Conservation (phyloP, 2,113 vertebrate species). For the Bettongia penicillata region DNA sequence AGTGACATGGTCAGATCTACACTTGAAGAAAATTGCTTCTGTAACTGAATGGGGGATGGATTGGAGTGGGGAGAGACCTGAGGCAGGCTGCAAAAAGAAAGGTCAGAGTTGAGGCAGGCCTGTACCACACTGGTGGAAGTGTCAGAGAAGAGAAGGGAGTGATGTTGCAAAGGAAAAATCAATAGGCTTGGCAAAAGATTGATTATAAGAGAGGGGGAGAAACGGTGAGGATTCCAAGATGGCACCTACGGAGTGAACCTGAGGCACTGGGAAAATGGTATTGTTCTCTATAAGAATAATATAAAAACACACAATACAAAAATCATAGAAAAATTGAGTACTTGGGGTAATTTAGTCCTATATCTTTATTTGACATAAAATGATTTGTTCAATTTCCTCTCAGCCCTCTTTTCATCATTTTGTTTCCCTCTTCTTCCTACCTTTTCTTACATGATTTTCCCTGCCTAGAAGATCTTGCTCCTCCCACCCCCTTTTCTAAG, state of each 20-base stretch:
- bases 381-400: not conserved
- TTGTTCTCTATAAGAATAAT: not conserved
- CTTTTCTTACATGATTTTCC: not conserved
- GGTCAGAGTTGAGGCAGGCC: too few relatives aligned
- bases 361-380: not conserved
- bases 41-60: not conserved
- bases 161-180: not conserved
- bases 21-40: not conserved
- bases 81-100: not conserved
- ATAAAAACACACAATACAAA: not conserved
- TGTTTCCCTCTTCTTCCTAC: not conserved
- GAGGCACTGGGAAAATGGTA: not conserved
- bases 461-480: not conserved
- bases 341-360: not conserved
- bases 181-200: not conserved
- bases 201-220: not conserved
- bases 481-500: not conserved
- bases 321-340: not conserved
- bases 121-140: not conserved
- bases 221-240: not conserved
- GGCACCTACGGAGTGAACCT: not conserved
- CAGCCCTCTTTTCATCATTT: not conserved
- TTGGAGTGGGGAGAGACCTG: not conserved
- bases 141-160: not conserved
- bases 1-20: not conserved